These are phyloP conservation scores for Phrynocephalus versicolor DNA, from an alignment of 2,113 vertebrate genomes.

Conservation along the genomic window DNA sequence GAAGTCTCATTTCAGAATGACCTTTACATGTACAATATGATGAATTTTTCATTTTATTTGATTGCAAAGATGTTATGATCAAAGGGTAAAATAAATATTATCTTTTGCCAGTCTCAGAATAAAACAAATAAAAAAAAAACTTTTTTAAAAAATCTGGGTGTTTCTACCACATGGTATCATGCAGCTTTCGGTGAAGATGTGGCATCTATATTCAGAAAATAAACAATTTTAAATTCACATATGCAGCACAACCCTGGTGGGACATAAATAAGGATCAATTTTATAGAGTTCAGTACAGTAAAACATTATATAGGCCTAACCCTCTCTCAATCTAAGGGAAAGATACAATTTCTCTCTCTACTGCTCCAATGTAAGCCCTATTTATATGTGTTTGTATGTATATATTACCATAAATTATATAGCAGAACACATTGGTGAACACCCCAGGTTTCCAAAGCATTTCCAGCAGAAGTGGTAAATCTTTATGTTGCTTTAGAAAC, in stretches of 20 bases:
- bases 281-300: slow-evolving; percentile 57
- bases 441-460: slow-evolving; percentile 49
- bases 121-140: slow-evolving; percentile 44
- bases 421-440: slow-evolving; percentile 58
- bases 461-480: slow-evolving; percentile 57
- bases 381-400: slow-evolving; percentile 57
- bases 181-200: slow-evolving; percentile 45
- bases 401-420: slow-evolving; percentile 53
- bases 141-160: slow-evolving; percentile 44
- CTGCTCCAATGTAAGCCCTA: slow-evolving; percentile 48
- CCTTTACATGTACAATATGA: slow-evolving; percentile 62
- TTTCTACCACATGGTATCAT: slow-evolving; percentile 33
- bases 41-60: slow-evolving; percentile 72
- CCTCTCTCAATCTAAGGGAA: slow-evolving; percentile 45
- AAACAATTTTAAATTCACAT: slow-evolving; percentile 69
- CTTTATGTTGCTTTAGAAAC: slow-evolving; percentile 48
- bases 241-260: slow-evolving; percentile 59
- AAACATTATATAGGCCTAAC: slow-evolving; percentile 42
- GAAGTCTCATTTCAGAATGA: slow-evolving; percentile 68
- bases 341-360: slow-evolving; percentile 38
- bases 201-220: slow-evolving; percentile 59
- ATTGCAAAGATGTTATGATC: slow-evolving; percentile 69
- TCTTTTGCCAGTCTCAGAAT: slow-evolving; percentile 54
- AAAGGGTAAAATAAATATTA: slow-evolving; percentile 65
- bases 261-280: slow-evolving; percentile 70